A percentile compares a stretch with the other conserved stretches of the same genome.
These are phyloP conservation scores for Ammospiza nelsoni DNA, from an alignment of 2,113 vertebrate genomes.

Conservation along the genomic window DNA sequence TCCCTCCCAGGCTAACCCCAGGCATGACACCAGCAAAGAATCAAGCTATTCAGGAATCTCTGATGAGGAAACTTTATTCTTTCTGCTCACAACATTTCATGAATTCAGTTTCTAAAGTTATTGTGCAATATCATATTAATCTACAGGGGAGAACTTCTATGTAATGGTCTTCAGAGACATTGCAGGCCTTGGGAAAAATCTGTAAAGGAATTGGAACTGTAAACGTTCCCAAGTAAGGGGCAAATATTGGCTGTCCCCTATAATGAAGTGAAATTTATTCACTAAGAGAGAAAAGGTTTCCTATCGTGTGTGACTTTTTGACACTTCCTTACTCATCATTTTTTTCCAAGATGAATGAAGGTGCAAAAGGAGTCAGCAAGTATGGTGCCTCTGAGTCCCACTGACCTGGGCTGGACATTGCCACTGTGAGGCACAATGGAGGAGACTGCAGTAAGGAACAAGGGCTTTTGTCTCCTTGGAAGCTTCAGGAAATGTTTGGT, in stretches of 20 bases:
- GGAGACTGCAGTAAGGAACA: not conserved
- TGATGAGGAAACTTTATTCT: not conserved
- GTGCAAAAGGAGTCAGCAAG: not conserved
- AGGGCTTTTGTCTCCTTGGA: not conserved
- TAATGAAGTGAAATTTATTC: not conserved
- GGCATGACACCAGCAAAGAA: not conserved
- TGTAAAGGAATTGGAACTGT: not conserved
- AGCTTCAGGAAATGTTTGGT: not conserved
- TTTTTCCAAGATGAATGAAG: not conserved
- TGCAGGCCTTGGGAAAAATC: not conserved
- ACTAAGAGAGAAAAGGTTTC: not conserved
- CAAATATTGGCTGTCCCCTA: not conserved
- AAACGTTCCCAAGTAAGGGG: not conserved
- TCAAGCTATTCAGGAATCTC: not conserved
- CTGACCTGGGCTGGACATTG: not conserved
- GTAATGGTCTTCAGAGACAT: not conserved
- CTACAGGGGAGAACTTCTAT: not conserved
- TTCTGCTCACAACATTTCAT: not conserved
- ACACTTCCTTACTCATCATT: not conserved
- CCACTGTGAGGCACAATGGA: not conserved
- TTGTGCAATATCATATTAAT: not conserved
- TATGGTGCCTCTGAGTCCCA: not conserved
- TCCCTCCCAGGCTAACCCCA: not conserved
- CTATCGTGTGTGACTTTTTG: not conserved
- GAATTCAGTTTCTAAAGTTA: not conserved